Conservation (phyloP, 2,797 vertebrate species). For the Triplophysa bombifrons region DNA sequence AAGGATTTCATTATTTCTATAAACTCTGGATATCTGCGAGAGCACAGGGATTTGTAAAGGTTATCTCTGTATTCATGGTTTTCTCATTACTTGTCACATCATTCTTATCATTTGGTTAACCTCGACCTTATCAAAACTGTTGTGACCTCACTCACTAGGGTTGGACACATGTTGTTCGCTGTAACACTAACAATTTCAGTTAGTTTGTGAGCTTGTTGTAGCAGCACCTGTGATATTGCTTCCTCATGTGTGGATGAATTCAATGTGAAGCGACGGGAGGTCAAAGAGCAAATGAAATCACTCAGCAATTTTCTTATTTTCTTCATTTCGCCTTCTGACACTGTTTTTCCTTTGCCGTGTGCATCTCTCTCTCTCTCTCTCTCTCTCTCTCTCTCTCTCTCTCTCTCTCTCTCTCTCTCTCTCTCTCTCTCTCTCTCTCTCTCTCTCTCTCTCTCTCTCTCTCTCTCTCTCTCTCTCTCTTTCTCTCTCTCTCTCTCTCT, state of each 20-base stretch:
- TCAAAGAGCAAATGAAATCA: slow-evolving; percentile 1
- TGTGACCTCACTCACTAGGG: not conserved
- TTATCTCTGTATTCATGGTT: not conserved
- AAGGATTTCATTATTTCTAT: not conserved
- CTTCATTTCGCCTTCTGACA: not conserved
- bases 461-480: too few relatives aligned
- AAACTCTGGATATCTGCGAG: too few relatives aligned
- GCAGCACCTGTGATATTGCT: not conserved
- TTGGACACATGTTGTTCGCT: not conserved
- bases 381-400: not conserved
- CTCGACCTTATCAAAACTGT: not conserved
- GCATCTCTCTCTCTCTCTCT: not conserved
- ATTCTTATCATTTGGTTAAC: not conserved
- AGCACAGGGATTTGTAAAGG: too few relatives aligned
- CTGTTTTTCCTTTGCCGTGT: too few relatives aligned
- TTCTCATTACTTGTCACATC: too few relatives aligned
- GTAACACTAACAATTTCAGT: not conserved
- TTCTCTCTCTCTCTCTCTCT: too few relatives aligned
- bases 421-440: too few relatives aligned
- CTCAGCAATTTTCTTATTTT: not conserved
- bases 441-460: too few relatives aligned
- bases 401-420: too few relatives aligned
- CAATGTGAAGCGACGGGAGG: not conserved
- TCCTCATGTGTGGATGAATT: not conserved
- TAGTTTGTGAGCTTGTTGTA: not conserved